Conservation (phyloP, 92 coral and sea anemone species). For the Siderastrea siderea region DNA sequence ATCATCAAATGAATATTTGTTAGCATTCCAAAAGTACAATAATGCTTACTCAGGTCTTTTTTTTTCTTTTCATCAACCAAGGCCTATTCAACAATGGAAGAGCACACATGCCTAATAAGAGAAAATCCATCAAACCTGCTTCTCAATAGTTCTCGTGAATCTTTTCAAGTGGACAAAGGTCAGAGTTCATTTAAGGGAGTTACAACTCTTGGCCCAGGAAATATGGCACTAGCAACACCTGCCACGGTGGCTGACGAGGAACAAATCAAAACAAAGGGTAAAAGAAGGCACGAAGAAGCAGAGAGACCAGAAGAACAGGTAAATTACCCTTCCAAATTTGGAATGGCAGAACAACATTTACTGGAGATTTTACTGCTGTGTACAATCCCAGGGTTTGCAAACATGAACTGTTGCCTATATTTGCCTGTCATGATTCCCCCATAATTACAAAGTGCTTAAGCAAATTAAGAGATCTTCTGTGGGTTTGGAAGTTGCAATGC, state of each 20-base stretch:
- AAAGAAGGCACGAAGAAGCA: constrained; percentile 18
- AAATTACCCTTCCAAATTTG: neutral
- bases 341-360: no score
- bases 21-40: no score
- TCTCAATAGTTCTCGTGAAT: constrained; percentile 68
- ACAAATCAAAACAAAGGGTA: constrained; percentile 25
- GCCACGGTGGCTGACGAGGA: constrained; percentile 72
- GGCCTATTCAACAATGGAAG: constrained; percentile 87
- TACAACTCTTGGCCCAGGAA: constrained; percentile 85
- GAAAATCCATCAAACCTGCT: constrained; percentile 81
- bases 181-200: constrained; percentile 42
- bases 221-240: constrained; percentile 88
- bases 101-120: constrained; percentile 80
- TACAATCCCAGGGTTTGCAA: no score
- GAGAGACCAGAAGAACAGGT: constrained; percentile 64
- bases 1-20: no score
- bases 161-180: constrained; percentile 75
- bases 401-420: no score
- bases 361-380: no score
- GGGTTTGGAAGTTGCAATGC: no score
- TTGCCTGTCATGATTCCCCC: no score
- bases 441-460: no score
- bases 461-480: no score
- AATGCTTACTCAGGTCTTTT: no score
- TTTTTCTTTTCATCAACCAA: neutral